Conservation (phyloP, 2,888 invertebrate species). For the Cenopis cana region DNA sequence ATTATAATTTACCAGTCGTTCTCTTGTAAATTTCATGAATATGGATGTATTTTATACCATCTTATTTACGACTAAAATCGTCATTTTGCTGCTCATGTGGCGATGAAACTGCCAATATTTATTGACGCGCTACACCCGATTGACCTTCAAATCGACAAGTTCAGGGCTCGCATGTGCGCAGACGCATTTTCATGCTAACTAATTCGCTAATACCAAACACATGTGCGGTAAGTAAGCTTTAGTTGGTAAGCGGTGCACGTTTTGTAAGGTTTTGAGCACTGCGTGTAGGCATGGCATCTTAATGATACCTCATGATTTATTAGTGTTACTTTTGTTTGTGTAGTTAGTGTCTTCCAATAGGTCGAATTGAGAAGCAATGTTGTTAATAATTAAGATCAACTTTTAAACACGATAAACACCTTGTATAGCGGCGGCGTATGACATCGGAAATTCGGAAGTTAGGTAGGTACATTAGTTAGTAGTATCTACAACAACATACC, state of each 20-base stretch:
- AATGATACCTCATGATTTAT: constrained; percentile 30
- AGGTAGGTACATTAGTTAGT: too few species aligned
- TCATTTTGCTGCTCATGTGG: not conserved
- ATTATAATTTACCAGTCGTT: not conserved
- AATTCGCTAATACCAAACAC: constrained; percentile 55
- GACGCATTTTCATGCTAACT: constrained; percentile 52
- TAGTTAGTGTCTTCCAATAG: not conserved
- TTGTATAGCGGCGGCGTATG: not conserved
- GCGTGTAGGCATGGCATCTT: constrained; percentile 28
- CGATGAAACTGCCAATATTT: constrained; percentile 39
- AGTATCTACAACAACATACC: not conserved
- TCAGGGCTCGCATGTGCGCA: constrained; percentile 52
- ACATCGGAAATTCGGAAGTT: not conserved
- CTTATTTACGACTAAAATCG: not conserved
- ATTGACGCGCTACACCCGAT: constrained; percentile 29
- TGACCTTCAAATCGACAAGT: constrained; percentile 53
- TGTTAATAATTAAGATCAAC: not conserved
- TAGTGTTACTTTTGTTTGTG: constrained; percentile 13
- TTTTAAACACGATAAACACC: not conserved
- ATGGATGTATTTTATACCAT: not conserved
- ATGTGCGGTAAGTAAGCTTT: constrained; percentile 52
- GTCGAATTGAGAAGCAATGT: not conserved
- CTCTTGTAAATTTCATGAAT: not conserved
- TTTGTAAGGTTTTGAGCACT: constrained; percentile 39
- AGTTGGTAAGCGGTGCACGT: constrained; percentile 39